A percentile compares a stretch with the other conserved stretches of the same genome.
Evolutionary conservation across 2,888 invertebrate species (phyloP).

Genomic region (Drosophila maculinotata): DNA sequence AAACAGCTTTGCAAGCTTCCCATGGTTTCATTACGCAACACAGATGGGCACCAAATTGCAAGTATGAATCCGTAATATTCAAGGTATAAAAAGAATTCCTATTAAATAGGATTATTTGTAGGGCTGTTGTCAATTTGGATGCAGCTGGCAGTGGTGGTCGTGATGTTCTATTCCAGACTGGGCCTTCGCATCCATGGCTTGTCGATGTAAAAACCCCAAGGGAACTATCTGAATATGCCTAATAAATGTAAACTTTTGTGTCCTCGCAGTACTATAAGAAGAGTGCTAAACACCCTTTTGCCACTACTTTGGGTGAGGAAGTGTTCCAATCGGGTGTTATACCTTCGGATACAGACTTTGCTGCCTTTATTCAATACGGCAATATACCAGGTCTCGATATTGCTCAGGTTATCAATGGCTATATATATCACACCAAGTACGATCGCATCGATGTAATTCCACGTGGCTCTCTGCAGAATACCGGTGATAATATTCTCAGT

Average conservation of each 20-base stretch:
- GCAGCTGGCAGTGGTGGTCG: conserved; percentile 96
- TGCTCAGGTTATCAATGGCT: conserved; percentile 89
- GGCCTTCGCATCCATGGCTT: conserved; percentile 90
- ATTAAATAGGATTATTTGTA: conserved; percentile 45
- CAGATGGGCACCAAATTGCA: conserved; percentile 92
- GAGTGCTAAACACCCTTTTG: conserved; percentile 87
- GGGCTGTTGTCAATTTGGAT: conserved; percentile 88
- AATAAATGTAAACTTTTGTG: too few species aligned
- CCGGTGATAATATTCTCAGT: conserved; percentile 90
- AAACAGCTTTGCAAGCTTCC: conserved; percentile 88
- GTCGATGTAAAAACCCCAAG: conserved; percentile 87
- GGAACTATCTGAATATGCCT: too few species aligned
- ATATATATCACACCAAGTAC: conserved; percentile 91
- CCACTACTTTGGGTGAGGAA: conserved; percentile 87
- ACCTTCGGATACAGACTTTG: conserved; percentile 89
- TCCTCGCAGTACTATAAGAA: conserved; percentile 86
- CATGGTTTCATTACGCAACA: conserved; percentile 90
- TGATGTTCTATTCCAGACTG: conserved; percentile 95
- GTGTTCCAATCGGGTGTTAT: conserved; percentile 88
- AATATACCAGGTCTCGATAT: conserved; percentile 89
- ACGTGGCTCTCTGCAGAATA: conserved; percentile 89
- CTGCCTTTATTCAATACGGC: conserved; percentile 88
- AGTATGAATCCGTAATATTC: conserved; percentile 66
- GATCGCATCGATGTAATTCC: conserved; percentile 88
- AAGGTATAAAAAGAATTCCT: background rate